Evolutionary conservation across 2,797 vertebrate species (phyloP).

Genomic region (Gymnocypris eckloni): DNA sequence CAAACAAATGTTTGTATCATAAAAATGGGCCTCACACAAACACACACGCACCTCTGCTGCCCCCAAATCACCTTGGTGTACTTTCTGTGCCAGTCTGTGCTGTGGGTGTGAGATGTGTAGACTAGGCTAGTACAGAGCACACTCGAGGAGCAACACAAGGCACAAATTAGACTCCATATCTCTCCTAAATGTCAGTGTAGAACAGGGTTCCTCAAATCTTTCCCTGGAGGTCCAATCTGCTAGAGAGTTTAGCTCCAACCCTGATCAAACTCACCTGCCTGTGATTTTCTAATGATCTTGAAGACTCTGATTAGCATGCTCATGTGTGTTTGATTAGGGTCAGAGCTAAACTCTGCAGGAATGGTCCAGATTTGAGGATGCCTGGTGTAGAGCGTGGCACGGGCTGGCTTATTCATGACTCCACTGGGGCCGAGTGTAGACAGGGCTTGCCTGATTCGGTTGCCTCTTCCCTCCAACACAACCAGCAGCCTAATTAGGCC

Average conservation of each 20-base stretch:
- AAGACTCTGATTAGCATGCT: too few species aligned
- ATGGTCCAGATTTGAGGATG: too few species aligned
- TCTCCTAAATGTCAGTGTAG: constrained; percentile 73
- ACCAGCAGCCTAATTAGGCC: constrained; percentile 84
- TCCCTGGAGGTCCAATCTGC: too few species aligned
- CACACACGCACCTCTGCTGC: neutral
- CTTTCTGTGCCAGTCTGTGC: constrained; percentile 33
- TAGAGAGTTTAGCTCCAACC: too few species aligned
- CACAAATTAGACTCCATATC: constrained; percentile 69
- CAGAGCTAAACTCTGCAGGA: too few species aligned
- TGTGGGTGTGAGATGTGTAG: constrained; percentile 34
- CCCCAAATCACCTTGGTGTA: constrained; percentile 7
- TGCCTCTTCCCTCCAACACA: constrained; percentile 57
- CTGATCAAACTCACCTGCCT: too few species aligned
- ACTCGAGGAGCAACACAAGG: constrained; percentile 67
- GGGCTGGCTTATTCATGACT: constrained; percentile 22
- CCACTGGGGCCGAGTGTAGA: constrained; percentile 19
- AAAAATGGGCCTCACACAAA: constrained; percentile 3
- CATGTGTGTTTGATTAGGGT: too few species aligned
- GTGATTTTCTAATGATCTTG: too few species aligned
- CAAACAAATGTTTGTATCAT: neutral
- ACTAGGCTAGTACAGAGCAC: constrained; percentile 46
- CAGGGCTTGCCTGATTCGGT: constrained; percentile 56
- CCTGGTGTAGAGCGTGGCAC: constrained; percentile 25
- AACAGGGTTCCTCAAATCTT: too few species aligned